Evolutionary conservation across 37 sponge, comb jelly and placozoan genomes (phyloP), one percentile per base, ranked within the genome.

Genomic region (Haliclona indistincta): DNA sequence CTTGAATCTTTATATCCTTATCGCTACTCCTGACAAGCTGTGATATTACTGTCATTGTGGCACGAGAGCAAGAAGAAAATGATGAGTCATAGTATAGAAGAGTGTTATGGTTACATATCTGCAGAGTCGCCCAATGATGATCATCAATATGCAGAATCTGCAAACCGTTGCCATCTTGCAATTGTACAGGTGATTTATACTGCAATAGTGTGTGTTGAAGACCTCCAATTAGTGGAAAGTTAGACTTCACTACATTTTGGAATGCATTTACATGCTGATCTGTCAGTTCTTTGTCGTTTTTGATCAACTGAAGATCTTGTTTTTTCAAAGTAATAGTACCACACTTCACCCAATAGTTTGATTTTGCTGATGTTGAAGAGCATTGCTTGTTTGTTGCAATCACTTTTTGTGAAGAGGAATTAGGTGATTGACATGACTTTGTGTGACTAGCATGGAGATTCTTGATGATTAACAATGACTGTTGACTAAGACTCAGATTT

Each of bases 121-220:
- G 45, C 47, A 77, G 20, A 20, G 53, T 54, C 26, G 64, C 81
- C 83, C 83, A 82, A 53, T 82, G 83, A 23, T 37, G 39, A 0
- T 30, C 73, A 8, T 44, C 17, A 1, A 51, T 43, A 64, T 55
- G 54, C 28, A 73, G 73, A 58, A 73, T 68, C 25, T 82, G 83
- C 41, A 82, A 23, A 7, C 6, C 25, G 7, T 58, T 58, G 10
- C 23, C 26, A 11, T 43, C 53, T 26, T 39, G 13, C 1, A 19
- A 35, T 19, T 13, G 37, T 11, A 81, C 64, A 30, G 67, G 73
- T 3, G 42, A 56, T 38, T 63, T 71, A 4, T 43, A 26, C 52
- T 81, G 73, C n/a, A 45, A 15, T 8, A 81, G 82, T 51, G 82
- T 72, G 38, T 56, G 7, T 7, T 6, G 22, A 25, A 58, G n/a